These are phyloP conservation scores for Lithobates pipiens DNA, from an alignment of 2,797 vertebrate species.

Conservation along the genomic window DNA sequence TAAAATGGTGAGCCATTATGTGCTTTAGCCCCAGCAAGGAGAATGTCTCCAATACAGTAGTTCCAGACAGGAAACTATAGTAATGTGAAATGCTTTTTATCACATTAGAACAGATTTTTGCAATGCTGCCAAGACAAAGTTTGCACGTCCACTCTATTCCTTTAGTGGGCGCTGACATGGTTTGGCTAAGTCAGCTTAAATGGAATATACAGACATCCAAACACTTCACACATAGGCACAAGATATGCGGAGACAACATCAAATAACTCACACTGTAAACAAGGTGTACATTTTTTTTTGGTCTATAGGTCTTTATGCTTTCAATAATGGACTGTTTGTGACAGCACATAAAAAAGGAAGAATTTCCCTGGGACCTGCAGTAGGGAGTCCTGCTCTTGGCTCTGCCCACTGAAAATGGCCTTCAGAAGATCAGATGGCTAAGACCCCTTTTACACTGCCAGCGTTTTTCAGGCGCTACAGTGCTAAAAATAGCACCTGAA, in stretches of 20 bases:
- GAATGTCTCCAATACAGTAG: background rate
- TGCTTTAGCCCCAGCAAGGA: background rate
- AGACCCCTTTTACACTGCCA: too few species aligned
- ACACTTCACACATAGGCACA: background rate
- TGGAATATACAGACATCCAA: background rate
- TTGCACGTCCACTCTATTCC: background rate
- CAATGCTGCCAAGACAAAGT: constrained; percentile 22
- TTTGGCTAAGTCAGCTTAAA: background rate
- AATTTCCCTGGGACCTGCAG: too few species aligned
- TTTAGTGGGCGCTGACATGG: background rate
- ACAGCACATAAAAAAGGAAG: too few species aligned
- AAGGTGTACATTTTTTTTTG: too few species aligned
- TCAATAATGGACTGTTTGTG: too few species aligned
- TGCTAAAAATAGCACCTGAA: too few species aligned
- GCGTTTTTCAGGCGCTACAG: too few species aligned
- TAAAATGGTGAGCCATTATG: background rate
- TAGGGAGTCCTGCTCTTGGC: too few species aligned
- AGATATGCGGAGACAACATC: background rate
- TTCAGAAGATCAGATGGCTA: too few species aligned
- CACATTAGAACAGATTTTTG: constrained; percentile 21
- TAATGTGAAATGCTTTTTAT: constrained; percentile 11
- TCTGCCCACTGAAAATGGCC: too few species aligned
- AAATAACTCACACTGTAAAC: too few species aligned
- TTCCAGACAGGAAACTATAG: constrained; percentile 25
- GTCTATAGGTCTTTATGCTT: too few species aligned